Evolutionary conservation across 1,140 invertebrate genomes (phyloP), one percentile per base, ranked within the genome.

Genomic region (Ceratoteleas bidentatus): DNA sequence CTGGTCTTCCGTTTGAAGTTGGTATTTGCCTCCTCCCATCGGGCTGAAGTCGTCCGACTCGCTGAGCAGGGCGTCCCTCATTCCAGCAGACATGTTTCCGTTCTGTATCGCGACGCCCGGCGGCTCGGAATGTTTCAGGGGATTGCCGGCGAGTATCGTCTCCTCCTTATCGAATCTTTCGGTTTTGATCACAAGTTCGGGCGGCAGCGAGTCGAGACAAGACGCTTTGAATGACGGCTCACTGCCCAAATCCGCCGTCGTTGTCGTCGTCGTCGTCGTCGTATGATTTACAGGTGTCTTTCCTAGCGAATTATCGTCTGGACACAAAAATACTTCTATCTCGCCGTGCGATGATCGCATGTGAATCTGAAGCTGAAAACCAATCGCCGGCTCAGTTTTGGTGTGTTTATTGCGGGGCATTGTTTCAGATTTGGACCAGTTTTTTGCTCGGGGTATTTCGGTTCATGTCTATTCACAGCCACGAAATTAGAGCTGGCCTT

Each of bases 241-340:
- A 15, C 66, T 74, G 14, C 62, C 69, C 64, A 60, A 45, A 16
- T 24, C 10, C 64, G 66, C 62, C 53, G 72, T 45, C 14, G 65
- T 40, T 40, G 70, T 61, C 60, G 78, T 61, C 43, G 60, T 70
- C 40, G 79, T 75, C 34, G 84, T 65, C 73, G 85, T 85, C 62
- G 84, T 77, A 60, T 85, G 66, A 88, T 86, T 85, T 80, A 86
- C 85, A 82, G 87, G 82, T 53, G 87, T 81, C 80, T 88, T 92
- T 65, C 87, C 85, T 86, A 84, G 87, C 74, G 79, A 24, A 24
- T 24, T 89, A 87, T 94, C 94, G 84, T 98, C 96, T 38, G 96
- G 96, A 93, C 97, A 98, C 53, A 98, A 93, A 91, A 96, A 98
- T 33, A 98, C 97, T 92, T 98, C 97, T 76, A 99, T 98, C 89